Evolutionary conservation across 2,113 vertebrate species (phyloP), one percentile per base, ranked within the genome.

Genomic region (Phalacrocorax pelagicus): DNA sequence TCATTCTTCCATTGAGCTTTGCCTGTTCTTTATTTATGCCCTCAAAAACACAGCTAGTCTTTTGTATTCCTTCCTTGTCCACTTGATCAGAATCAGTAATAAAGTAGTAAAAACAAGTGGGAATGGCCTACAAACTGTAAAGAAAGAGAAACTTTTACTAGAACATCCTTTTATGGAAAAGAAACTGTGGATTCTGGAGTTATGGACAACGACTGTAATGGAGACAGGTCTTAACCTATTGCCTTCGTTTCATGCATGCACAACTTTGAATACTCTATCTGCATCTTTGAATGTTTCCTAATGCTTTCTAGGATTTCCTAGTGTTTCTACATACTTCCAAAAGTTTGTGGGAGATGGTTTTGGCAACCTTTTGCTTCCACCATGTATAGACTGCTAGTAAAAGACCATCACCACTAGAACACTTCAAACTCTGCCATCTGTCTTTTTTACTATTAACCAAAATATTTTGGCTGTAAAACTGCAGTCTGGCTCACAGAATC

Each of bases 361-460:
- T 4, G 23, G 40, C 54, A 95, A 65, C 27, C 46, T 90, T 86
- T 84, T 90, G 32, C 75, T 86, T 90, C 59, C 36, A 72, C 6
- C 2, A 0, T 80, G 15, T 81, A 30, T 30, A 44, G 57, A 29
- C 49, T 94, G 47, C 18, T 81, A 58, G 78, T 65, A 85, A 77
- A 91, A 92, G 78, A 52, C 58, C 44, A 80, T 75, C 66, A 38
- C 36, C 70, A 22, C 36, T 69, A 57, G 49, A 93, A 58, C 32
- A 51, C 29, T 96, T 90, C 30, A 69, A 30, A 85, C 55, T 79
- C 78, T 85, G 59, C 93, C 87, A 65, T 97, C 92, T 95, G 70
- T 69, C 70, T 94, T 81, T 94, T 84, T 62, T 42, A 49, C 47
- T 91, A 65, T 92, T 89, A 89, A 81, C 49, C 2, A 42, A 91